Evolutionary conservation across 1,140 invertebrate genomes (phyloP).

Genomic region (Drosophila rufa): DNA sequence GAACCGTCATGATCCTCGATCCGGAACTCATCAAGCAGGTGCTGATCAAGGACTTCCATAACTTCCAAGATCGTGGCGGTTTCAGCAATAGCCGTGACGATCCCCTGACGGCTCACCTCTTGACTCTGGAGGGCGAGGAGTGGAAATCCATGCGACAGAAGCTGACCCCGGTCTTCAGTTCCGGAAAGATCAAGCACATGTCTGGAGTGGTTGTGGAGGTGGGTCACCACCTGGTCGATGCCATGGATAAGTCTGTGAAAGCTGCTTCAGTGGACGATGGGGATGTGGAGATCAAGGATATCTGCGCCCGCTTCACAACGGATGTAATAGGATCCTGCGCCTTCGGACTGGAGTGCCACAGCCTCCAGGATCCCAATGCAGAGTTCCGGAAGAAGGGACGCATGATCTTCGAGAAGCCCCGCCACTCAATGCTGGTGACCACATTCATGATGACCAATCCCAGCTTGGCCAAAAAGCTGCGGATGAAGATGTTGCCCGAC

Average conservation of each 20-base stretch:
- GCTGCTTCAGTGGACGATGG: slow-evolving; percentile 66
- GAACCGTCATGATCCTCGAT: slow-evolving; percentile 52
- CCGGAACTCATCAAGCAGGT: slow-evolving; percentile 74
- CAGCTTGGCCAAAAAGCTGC: slow-evolving; percentile 50
- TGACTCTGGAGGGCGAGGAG: slow-evolving; percentile 85
- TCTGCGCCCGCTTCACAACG: slow-evolving; percentile 87
- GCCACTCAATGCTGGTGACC: slow-evolving; percentile 39
- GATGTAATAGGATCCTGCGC: slow-evolving; percentile 87
- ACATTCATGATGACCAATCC: slow-evolving; percentile 58
- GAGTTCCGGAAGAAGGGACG: slow-evolving; percentile 85
- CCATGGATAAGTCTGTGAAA: slow-evolving; percentile 34
- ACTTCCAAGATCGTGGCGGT: slow-evolving; percentile 84
- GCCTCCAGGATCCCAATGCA: slow-evolving; percentile 84
- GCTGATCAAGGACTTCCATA: slow-evolving; percentile 77
- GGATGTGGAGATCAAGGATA: slow-evolving; percentile 86
- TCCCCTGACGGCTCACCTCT: slow-evolving; percentile 86
- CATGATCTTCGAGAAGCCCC: slow-evolving; percentile 53
- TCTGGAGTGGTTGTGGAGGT: slow-evolving; percentile 78
- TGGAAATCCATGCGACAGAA: slow-evolving; percentile 87
- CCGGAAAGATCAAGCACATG: slow-evolving; percentile 88
- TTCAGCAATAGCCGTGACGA: slow-evolving; percentile 86
- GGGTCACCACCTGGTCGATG: slow-evolving; percentile 55
- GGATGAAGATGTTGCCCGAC: slow-evolving; percentile 63
- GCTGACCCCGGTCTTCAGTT: slow-evolving; percentile 87
- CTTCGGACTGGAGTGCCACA: slow-evolving; percentile 86